Evolutionary conservation across 1,140 invertebrate genomes (phyloP).

Genomic region (Anadara kagoshimensis): DNA sequence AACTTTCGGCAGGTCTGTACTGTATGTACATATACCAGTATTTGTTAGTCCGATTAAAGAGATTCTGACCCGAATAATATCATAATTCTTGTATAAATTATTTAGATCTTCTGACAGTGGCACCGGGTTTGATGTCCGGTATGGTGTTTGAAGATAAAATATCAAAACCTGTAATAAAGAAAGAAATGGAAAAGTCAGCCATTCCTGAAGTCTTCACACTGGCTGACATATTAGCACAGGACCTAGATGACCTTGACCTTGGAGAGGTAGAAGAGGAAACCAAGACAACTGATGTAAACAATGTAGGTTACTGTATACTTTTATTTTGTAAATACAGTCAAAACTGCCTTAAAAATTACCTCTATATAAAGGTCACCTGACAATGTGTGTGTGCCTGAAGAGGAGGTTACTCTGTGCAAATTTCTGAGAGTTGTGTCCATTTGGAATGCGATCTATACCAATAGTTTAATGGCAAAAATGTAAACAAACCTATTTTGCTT

Average conservation of each 20-base stretch:
- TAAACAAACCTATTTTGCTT: too few relatives aligned
- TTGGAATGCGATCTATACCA: too few relatives aligned
- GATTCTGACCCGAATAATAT: neutral
- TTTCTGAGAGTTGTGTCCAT: too few relatives aligned
- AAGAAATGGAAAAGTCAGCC: neutral
- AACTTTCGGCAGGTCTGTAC: neutral
- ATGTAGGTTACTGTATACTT: too few relatives aligned
- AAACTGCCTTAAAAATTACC: too few relatives aligned
- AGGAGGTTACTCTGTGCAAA: too few relatives aligned
- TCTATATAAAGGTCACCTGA: too few relatives aligned
- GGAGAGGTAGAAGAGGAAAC: constrained; percentile 54
- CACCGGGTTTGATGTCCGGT: constrained; percentile 80
- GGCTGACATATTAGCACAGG: constrained; percentile 59
- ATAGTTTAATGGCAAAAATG: too few relatives aligned
- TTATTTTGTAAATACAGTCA: too few relatives aligned
- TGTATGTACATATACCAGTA: neutral
- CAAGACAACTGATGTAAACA: too few relatives aligned
- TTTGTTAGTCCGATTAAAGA: neutral
- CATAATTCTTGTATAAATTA: constrained; percentile 1
- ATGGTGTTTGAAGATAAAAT: constrained; percentile 61
- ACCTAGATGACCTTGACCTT: constrained; percentile 61
- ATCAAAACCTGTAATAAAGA: neutral
- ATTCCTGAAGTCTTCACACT: constrained; percentile 51
- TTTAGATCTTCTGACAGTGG: constrained; percentile 77
- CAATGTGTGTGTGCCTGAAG: too few relatives aligned